Conservation (phyloP, 2,888 invertebrate genomes). For the Volucella zonaria region DNA sequence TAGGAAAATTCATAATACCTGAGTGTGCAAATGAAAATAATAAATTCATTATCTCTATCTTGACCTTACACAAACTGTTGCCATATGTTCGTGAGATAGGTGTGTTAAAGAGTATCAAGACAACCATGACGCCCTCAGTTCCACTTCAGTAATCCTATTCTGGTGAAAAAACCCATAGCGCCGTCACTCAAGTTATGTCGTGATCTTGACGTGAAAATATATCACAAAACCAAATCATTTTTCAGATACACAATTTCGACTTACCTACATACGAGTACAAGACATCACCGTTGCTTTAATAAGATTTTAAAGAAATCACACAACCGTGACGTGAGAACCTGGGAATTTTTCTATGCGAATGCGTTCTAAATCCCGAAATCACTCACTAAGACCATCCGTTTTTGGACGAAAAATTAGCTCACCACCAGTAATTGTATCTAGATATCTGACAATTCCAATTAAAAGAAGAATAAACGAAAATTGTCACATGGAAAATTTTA, state of each 20-base stretch:
- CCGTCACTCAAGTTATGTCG: neutral
- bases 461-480: too few species aligned
- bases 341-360: slow-evolving; percentile 9
- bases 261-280: neutral
- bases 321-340: slow-evolving; percentile 21
- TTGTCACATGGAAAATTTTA: too few species aligned
- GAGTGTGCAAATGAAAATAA: neutral
- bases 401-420: slow-evolving; percentile 18
- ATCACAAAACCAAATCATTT: neutral
- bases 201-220: slow-evolving; percentile 9
- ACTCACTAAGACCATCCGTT: neutral
- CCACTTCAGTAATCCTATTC: slow-evolving; percentile 1
- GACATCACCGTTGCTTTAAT: slow-evolving; percentile 2
- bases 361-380: slow-evolving; percentile 1
- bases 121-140: slow-evolving; percentile 47
- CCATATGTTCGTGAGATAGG: slow-evolving; percentile 8
- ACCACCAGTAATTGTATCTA: neutral
- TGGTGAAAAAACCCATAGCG: neutral
- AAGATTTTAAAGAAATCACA: slow-evolving; percentile 7
- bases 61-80: slow-evolving; percentile 28
- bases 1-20: too few species aligned
- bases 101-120: slow-evolving; percentile 20
- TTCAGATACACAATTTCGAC: neutral
- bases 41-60: neutral
- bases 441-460: neutral